A percentile compares a stretch with the other conserved stretches of the same genome.
These are phyloP conservation scores for Galendromus occidentalis DNA, from an alignment of 1,140 invertebrate species.

Conservation along the genomic window DNA sequence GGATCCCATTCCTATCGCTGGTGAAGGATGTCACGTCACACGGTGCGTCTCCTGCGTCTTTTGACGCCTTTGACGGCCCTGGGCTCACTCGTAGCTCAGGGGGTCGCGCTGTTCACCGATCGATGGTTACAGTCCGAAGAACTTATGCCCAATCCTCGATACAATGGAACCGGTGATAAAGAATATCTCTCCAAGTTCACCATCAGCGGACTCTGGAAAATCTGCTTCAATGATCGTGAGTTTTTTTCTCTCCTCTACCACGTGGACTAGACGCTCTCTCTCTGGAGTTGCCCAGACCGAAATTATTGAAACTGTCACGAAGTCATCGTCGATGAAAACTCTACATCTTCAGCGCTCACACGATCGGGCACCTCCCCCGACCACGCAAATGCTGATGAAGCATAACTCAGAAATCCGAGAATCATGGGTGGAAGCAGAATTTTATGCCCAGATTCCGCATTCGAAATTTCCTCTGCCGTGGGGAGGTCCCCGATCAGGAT, in stretches of 20 bases:
- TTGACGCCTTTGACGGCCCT: constrained; percentile 42
- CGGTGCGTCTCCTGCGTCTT: constrained; percentile 33
- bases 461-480: too few species aligned
- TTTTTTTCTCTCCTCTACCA: constrained; percentile 20
- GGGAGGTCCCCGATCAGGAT: too few species aligned
- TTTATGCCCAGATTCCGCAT: too few species aligned
- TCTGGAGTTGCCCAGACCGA: too few species aligned
- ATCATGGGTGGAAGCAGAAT: too few species aligned
- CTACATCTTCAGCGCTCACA: too few species aligned
- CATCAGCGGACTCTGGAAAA: constrained; percentile 44
- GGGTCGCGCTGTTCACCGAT: constrained; percentile 42
- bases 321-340: too few species aligned
- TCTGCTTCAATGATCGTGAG: constrained; percentile 48
- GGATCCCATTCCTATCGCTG: too few species aligned
- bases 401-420: too few species aligned
- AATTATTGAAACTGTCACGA: too few species aligned
- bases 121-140: constrained; percentile 48
- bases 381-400: too few species aligned
- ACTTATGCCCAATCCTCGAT: constrained; percentile 41
- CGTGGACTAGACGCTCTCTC: not conserved
- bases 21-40: constrained; percentile 14
- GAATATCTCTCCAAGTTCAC: constrained; percentile 43
- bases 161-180: constrained; percentile 39
- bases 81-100: constrained; percentile 39
- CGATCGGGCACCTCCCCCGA: too few species aligned